Evolutionary conservation across 2,797 vertebrate genomes (phyloP).

Genomic region (Gouania willdenowi): DNA sequence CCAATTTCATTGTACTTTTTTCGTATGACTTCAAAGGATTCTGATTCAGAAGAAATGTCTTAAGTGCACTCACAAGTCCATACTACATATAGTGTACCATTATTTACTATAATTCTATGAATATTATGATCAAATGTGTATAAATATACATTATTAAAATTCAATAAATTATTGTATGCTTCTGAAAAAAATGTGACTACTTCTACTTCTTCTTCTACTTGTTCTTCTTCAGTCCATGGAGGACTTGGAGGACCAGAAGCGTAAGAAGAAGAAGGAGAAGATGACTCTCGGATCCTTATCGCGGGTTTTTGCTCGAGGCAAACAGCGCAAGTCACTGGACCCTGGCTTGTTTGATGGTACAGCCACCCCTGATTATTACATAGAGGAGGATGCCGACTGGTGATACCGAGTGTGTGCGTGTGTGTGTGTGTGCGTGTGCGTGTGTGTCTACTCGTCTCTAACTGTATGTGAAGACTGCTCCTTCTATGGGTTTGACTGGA

Average conservation of each 20-base stretch:
- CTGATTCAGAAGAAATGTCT: too few species aligned
- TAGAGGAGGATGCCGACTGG: slow-evolving; percentile 98
- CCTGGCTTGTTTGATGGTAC: slow-evolving; percentile 96
- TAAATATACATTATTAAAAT: too few species aligned
- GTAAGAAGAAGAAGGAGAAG: slow-evolving; percentile 99
- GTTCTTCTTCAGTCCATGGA: slow-evolving; percentile 93
- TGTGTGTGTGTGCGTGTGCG: slow-evolving; percentile 28
- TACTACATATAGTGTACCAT: too few species aligned
- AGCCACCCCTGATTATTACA: slow-evolving; percentile 93
- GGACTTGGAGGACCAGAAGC: slow-evolving; percentile 97
- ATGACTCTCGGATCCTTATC: slow-evolving; percentile 96
- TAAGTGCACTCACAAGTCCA: too few species aligned
- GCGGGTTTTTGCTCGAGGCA: slow-evolving; percentile 91
- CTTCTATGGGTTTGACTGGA: slow-evolving; percentile 22
- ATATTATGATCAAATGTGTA: too few species aligned
- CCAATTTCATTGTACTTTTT: too few species aligned
- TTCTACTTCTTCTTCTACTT: too few species aligned
- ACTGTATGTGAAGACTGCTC: slow-evolving; percentile 29
- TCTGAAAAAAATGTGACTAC: too few species aligned
- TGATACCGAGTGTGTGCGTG: slow-evolving; percentile 72
- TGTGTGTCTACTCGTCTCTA: slow-evolving; percentile 35
- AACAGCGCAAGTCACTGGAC: slow-evolving; percentile 95
- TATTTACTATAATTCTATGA: too few species aligned
- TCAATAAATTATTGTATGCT: too few species aligned
- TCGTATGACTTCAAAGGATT: too few species aligned